These are phyloP conservation scores for Sminthopsis crassicaudata DNA, from an alignment of 2,113 vertebrate species.

Conservation along the genomic window DNA sequence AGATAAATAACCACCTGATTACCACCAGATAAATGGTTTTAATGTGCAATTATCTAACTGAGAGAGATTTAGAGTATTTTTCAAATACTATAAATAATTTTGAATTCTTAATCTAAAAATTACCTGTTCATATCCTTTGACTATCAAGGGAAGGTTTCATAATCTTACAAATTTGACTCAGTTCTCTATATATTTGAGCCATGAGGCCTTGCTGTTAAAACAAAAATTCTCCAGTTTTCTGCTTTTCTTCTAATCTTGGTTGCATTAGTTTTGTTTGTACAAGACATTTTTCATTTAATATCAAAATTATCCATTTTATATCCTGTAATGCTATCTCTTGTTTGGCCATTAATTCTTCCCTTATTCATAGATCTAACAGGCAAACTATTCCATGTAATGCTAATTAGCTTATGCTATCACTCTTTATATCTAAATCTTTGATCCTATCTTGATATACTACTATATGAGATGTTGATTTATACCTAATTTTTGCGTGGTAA, in stretches of 20 bases:
- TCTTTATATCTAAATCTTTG: not conserved
- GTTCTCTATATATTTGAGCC: not conserved
- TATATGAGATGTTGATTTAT: not conserved
- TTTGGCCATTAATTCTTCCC: not conserved
- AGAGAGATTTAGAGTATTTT: not conserved
- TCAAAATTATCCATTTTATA: not conserved
- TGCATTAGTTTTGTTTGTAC: not conserved
- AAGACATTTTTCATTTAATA: not conserved
- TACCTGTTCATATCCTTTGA: not conserved
- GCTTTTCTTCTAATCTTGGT: not conserved
- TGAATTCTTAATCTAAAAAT: not conserved
- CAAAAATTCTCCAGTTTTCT: not conserved
- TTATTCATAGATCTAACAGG: not conserved
- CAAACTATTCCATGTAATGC: too few relatives aligned
- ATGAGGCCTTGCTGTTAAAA: not conserved
- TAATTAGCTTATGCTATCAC: not conserved
- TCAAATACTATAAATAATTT: not conserved
- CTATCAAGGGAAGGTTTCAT: not conserved
- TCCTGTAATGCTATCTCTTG: not conserved
- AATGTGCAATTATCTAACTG: not conserved
- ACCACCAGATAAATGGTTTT: not conserved
- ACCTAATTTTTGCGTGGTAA: not conserved
- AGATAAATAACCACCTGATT: not conserved
- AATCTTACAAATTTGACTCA: not conserved
- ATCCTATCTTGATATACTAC: not conserved